Evolutionary conservation across 2,888 invertebrate genomes (phyloP).

Genomic region (Blera fallax): DNA sequence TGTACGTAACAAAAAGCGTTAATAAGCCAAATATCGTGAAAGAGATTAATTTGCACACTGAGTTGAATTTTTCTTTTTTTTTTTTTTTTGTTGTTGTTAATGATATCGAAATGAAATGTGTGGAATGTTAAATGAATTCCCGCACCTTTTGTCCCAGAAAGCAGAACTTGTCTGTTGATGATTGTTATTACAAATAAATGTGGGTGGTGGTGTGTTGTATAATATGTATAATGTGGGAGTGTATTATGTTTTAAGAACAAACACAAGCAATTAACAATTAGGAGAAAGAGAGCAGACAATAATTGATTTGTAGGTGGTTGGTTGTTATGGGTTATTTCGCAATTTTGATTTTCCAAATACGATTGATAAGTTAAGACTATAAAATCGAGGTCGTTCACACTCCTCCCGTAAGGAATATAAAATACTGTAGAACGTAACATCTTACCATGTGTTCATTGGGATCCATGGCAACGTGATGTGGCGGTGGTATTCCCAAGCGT

Average conservation of each 20-base stretch:
- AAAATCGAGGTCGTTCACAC: conserved; percentile 68
- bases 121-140: conserved; percentile 61
- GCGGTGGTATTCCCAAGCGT: conserved; percentile 90
- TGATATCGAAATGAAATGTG: conserved; percentile 48
- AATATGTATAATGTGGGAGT: conserved; percentile 29
- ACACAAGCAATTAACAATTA: conserved; percentile 32
- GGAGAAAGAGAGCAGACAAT: conserved; percentile 17
- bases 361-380: conserved; percentile 77
- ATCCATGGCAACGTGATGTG: conserved; percentile 84
- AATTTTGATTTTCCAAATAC: conserved; percentile 80
- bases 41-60: conserved; percentile 60
- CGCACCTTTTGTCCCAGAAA: conserved; percentile 53
- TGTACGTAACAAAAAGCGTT: conserved; percentile 61
- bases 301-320: conserved; percentile 36
- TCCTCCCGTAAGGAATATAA: conserved; percentile 77
- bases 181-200: conserved; percentile 50
- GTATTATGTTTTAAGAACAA: conserved; percentile 47
- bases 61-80: neutral
- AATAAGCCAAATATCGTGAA: conserved; percentile 60
- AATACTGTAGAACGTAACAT: conserved; percentile 52
- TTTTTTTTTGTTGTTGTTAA: conserved; percentile 1
- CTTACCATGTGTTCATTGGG: conserved; percentile 95
- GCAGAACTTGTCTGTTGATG: conserved; percentile 62
- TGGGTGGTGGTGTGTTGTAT: conserved; percentile 25
- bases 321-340: conserved; percentile 76